A percentile compares a stretch with the other conserved stretches of the same genome.
phyloP scores from a whole-genome alignment of 2,888 invertebrate species.

The Meloe dianella region DNA sequence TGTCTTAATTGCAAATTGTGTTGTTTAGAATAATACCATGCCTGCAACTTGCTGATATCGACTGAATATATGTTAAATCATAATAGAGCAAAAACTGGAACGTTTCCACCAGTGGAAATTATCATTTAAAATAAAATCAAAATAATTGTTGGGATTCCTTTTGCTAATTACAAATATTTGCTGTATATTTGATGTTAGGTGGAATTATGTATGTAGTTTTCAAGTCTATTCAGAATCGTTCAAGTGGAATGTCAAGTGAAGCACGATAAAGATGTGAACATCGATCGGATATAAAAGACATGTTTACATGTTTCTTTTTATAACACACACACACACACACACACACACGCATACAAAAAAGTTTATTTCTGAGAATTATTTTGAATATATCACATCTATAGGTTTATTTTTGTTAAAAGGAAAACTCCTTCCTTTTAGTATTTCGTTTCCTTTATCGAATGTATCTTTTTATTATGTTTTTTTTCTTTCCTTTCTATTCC shows the following conservation, averaged over 20 bases:
- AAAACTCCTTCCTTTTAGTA: conserved; percentile 5
- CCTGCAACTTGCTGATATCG: conserved; percentile 40
- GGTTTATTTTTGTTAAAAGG: conserved; percentile 25
- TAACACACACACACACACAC: too few relatives aligned
- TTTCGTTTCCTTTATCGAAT: conserved; percentile 24
- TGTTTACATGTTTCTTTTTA: conserved; percentile 40
- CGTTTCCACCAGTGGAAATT: too few relatives aligned
- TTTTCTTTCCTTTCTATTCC: conserved; percentile 17
- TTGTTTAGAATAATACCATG: conserved; percentile 28
- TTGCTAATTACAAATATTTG: not conserved
- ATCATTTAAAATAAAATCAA: too few relatives aligned
- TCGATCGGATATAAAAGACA: conserved; percentile 38
- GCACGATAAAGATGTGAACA: conserved; percentile 39
- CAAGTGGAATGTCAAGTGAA: conserved; percentile 38
- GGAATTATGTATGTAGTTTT: conserved; percentile 19
- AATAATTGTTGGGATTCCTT: too few relatives aligned
- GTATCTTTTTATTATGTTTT: conserved; percentile 19
- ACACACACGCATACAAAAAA: conserved; percentile 29
- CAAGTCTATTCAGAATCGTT: conserved; percentile 29
- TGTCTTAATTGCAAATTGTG: conserved; percentile 44
- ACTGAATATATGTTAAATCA: conserved; percentile 14
- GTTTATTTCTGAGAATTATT: conserved; percentile 38
- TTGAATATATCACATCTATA: conserved; percentile 38
- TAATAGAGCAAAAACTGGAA: not conserved
- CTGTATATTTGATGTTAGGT: not conserved